Base-by-base conservation (phyloP, 1,140 invertebrate species). In the Drosophila kikkawai region DNA sequence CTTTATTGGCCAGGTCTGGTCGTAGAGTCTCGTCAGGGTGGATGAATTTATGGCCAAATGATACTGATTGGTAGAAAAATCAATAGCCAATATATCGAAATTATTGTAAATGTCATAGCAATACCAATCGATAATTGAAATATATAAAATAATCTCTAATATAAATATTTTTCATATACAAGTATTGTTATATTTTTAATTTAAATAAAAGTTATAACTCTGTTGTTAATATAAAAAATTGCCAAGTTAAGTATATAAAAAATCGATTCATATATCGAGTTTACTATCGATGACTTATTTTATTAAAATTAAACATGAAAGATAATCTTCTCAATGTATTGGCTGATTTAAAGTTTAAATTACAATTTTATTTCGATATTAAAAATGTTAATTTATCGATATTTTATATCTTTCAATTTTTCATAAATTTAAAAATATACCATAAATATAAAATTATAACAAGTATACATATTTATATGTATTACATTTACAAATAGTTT, bases 31-130 rank as follows among this genome's bases (percentile, higher is more conserved):
- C 12, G 53, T 26, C 53, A 26, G 53, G 36, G 36, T 37, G 63
- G 60, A 32, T 64, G 34, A 79, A 65, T 87, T 87, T 82, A 82
- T 82, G 26, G 65, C 69, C 67, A 70, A 85, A 79, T 57, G 41
- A 13, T 17, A 12, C 13, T 22, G 53, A 56, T 56, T 56, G 53
- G 19, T 56, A 39, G 53, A 39, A 39, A 56, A 39, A 15, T 4
- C 8, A 56, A n/a, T n/a, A 8, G 4, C 0, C 32, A 19, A 53
- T 37, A 36, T 8, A 37, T 22, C 8, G 19, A 55, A 55, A 15
- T 22, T 37, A 55, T 22, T 2, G 19, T 37, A n/a, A 15, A 22
- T 22, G 5, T 55, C 19, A 11, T 12, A 37, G 7, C 0, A 12
- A 51, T 17, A 17, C 3, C 4, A 7, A 17, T 17, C 5, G 15